Percentiles rank a stretch among this genome's conserved stretches.
Conservation (phyloP, 2,888 invertebrate genomes). For the Mechanitis mazaeus region DNA sequence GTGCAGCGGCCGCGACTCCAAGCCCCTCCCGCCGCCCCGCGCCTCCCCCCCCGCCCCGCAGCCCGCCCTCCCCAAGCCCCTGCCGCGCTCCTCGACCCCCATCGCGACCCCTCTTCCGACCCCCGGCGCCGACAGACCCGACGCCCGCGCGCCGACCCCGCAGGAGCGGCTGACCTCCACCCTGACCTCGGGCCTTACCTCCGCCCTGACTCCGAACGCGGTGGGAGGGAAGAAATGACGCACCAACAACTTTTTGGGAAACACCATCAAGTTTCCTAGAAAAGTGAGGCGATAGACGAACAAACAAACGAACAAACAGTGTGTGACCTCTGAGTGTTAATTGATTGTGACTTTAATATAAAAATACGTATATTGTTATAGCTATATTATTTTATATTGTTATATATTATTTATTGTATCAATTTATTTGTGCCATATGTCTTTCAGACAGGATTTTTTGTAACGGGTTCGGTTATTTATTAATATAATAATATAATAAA, state of each 20-base stretch:
- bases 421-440: slow-evolving; percentile 4
- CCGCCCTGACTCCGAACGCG: slow-evolving; percentile 25
- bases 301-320: background rate
- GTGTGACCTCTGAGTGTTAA: background rate
- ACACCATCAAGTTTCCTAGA: slow-evolving; percentile 47
- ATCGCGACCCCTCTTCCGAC: slow-evolving; percentile 36
- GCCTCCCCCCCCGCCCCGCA: slow-evolving; percentile 59
- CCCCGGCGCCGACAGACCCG: slow-evolving; percentile 39
- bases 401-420: background rate
- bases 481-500: too few species aligned
- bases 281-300: slow-evolving; percentile 54
- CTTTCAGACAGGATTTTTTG: background rate
- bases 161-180: slow-evolving; percentile 1
- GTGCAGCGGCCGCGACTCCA: slow-evolving; percentile 70
- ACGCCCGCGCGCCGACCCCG: slow-evolving; percentile 43
- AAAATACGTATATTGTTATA: background rate
- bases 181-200: too few species aligned
- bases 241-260: slow-evolving; percentile 44
- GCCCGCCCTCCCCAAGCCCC: slow-evolving; percentile 46
- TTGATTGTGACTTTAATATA: too few species aligned
- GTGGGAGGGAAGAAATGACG: slow-evolving; percentile 74
- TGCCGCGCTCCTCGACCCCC: slow-evolving; percentile 55
- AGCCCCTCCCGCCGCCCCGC: slow-evolving; percentile 57
- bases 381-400: background rate
- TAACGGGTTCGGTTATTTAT: slow-evolving; percentile 20